Evolutionary conservation across 1,140 invertebrate genomes (phyloP), one percentile per base, ranked within the genome.

Genomic region (Heliconius congener): DNA sequence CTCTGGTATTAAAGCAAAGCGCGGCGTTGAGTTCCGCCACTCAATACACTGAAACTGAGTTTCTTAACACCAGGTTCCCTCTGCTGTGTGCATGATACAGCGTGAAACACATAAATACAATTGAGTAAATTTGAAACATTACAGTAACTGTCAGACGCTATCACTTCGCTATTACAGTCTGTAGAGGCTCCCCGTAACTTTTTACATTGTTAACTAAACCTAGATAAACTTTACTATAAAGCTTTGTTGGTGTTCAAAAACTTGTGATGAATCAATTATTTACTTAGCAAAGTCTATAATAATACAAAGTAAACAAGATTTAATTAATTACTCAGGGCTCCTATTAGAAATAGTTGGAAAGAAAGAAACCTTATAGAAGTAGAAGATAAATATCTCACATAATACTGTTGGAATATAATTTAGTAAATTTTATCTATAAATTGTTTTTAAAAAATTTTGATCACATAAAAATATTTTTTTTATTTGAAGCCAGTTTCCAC

Each of bases 191-290:
- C 23, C 23, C 23, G 27, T 66, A 66, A 66, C 23, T 66, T 66
- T 66, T 27, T 66, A 66, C 57, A 66, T 66, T 66, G 57, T 66
- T 66, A 16, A 66, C 57, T 66, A 66, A 66, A 16, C 23, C 23
- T 66, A 66, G 57, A 66, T 66, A 66, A 66, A 66, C 57, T 66
- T 66, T 30, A 66, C 57, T 66, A 66, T 57, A 27, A 66, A 66
- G 57, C 57, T 27, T 66, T 66, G 57, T 66, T 66, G 57, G 57
- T 66, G 23, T 30, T 66, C 23, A 27, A 66, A 66, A 66, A 66
- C 57, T 66, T 66, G 11, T 66, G 57, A 66, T 30, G 19, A 66
- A 66, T 66, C 57, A 13, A 66, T 66, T 23, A 66, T 66, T 30
- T 66, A 66, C 57, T 66, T 30, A 11, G 9, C 57, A 66, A 66